Evolutionary conservation across 1,140 invertebrate genomes (phyloP), one percentile per base, ranked within the genome.

Genomic region (Eubasilissa regina): DNA sequence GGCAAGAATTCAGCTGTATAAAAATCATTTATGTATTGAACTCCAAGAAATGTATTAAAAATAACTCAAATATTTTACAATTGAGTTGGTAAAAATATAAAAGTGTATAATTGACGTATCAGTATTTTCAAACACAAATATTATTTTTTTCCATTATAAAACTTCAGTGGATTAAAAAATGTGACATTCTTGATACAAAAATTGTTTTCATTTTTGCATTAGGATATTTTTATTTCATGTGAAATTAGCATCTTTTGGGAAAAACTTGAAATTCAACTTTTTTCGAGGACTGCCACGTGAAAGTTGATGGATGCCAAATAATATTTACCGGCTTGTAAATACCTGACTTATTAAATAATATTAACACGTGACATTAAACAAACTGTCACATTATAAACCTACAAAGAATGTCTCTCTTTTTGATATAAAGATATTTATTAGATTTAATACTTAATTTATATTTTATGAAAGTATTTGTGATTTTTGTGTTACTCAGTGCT

Each of bases 1-100:
- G 95, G 94, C 80, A 95, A 95, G 89, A 94, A 95, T 84, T 96
- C 95, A 12, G 94, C 94, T 66, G 95, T 96, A 75, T 96, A 94
- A 91, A 88, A 13, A 60, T 53, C 44, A 25, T 19, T 15, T 9
- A 17, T 12, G 17, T 9, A 58, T 58, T 35, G 3, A 51, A 51
- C 35, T 43, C 19, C 60, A 13, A 25, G 35, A 11, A 64, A 19
- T 25, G 60, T 43, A 64, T 43, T 47, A 11, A 10, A 48, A 47
- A 64, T n/a, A 45, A 70, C 45, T 70, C 45, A 19, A 47, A 70
- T 17, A 53, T 55, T 19, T 53, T 13, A 53, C 17, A 25, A 35
- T 53, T 53, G 51, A 73, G 48, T 73, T 25, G 21, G 12, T n/a
- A n/a, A 55, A 53, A n/a, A 44, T 0, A 48, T 25, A n/a, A 21